Conservation (phyloP, 2,888 invertebrate species). For the Thalpophila matura region DNA sequence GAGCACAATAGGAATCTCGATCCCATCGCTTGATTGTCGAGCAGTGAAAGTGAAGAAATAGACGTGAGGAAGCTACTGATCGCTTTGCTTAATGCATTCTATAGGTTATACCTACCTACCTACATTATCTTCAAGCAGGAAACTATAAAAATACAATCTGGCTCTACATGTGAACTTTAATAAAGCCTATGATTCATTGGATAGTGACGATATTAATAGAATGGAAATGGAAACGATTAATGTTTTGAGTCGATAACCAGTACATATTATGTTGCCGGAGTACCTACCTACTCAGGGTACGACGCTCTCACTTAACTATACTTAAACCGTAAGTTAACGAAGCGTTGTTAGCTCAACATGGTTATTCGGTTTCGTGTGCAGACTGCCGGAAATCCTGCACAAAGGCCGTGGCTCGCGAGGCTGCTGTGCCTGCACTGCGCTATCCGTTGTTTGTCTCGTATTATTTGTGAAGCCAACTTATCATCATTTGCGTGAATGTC, state of each 20-base stretch:
- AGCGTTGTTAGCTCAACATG: conserved; percentile 69
- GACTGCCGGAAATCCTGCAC: conserved; percentile 88
- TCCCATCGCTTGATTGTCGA: conserved; percentile 69
- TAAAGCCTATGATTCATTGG: conserved; percentile 31
- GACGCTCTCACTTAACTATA: conserved; percentile 30
- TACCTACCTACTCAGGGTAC: conserved; percentile 5
- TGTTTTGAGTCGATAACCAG: neutral
- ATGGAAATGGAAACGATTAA: conserved; percentile 18
- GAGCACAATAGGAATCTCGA: conserved; percentile 69
- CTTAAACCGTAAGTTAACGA: conserved; percentile 58
- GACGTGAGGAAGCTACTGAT: conserved; percentile 78
- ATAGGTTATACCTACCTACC: conserved; percentile 24
- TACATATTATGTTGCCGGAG: neutral
- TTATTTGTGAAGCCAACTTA: conserved; percentile 66
- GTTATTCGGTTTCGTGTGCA: conserved; percentile 77
- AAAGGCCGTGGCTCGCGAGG: conserved; percentile 81
- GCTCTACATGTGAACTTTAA: conserved; percentile 40
- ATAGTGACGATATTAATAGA: conserved; percentile 14
- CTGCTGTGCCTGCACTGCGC: conserved; percentile 72
- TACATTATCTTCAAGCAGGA: conserved; percentile 48
- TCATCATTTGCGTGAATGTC: conserved; percentile 67
- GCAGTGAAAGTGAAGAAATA: conserved; percentile 77
- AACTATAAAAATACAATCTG: conserved; percentile 40
- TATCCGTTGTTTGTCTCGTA: conserved; percentile 64
- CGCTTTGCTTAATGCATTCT: conserved; percentile 63